Base-by-base conservation (phyloP, 2,888 invertebrate species). In the Cryptocheilus praepositus region DNA sequence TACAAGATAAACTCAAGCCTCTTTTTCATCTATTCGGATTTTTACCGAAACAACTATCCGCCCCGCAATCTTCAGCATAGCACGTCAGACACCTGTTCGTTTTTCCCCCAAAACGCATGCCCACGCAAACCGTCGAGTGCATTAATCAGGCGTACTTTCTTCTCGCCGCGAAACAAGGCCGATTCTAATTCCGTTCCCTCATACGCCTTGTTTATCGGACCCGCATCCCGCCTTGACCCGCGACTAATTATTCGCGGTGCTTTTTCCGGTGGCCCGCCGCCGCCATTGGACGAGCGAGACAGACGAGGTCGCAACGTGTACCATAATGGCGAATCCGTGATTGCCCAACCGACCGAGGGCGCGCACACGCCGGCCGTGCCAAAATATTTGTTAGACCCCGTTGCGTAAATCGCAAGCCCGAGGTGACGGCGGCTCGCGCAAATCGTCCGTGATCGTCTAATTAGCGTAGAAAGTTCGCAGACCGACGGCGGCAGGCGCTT, bases 231-330 rank as follows among this genome's bases (percentile, higher is more conserved):
- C 75, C 77, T 78, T 73, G 77, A 79, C 73, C 76, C 71, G 73
- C 79, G 63, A 78, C 76, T 76, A 78, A 78, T 78, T 78, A 78
- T 76, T 78, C 67, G 73, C 49, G 13, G 49, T 67, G 71, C 70
- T 66, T 51, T 73, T 71, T 70, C 66, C 69, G 64, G 64, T n/a
- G 22, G 16, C 16, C 21, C 36, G 44, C 19, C 44, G 53, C n/a
- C 18, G 61, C 44, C 61, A 28, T 22, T 62, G 49, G 54, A 61
- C 13, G 16, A 45, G 44, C 11, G 44, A 52, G 44, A 46, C 25
- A 43, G 55, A 13, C 36, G n/a, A 18, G 16, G 43, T 18, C 55
- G 51, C n/a, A 25, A 53, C 43, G 28, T 36, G 57, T 46, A 43
- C 57, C 61, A 58, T 69, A 71, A 73, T 67, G 73, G 71, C 71